Percentiles rank a stretch among this genome's conserved stretches.
phyloP scores from a whole-genome alignment of 2,888 invertebrate species.

The Zaprionus bogoriensis region DNA sequence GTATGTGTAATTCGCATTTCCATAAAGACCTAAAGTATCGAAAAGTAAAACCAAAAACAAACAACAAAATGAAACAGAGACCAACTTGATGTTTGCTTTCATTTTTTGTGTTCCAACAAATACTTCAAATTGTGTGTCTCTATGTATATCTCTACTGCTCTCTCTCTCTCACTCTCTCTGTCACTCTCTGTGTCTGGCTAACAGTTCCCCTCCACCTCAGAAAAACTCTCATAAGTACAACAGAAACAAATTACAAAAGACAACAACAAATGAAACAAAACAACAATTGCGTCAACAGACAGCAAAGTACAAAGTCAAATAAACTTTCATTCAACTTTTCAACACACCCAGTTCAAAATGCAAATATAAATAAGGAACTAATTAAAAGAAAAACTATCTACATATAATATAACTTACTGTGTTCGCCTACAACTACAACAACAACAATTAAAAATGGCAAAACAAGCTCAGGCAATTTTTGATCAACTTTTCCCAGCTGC shows the following conservation, averaged over 20 bases:
- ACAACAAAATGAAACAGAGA: conserved; percentile 11
- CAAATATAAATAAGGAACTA: conserved; percentile 52
- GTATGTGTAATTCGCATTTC: conserved; percentile 61
- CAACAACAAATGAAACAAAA: conserved; percentile 39
- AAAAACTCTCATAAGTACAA: conserved; percentile 32
- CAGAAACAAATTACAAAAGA: conserved; percentile 45
- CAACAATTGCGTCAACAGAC: conserved; percentile 48
- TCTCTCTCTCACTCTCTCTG: conserved; percentile 6
- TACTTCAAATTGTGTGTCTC: conserved; percentile 25
- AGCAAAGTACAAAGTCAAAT: conserved; percentile 43
- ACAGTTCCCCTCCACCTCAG: conserved; percentile 18
- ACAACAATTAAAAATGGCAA: conserved; percentile 22
- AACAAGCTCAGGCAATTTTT: conserved; percentile 29
- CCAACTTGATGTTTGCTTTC: conserved; percentile 32
- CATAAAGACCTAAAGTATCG: conserved; percentile 24
- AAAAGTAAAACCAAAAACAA: neutral
- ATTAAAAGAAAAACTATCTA: conserved; percentile 21
- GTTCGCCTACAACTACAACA: neutral
- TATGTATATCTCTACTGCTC: conserved; percentile 13
- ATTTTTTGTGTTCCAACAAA: conserved; percentile 10
- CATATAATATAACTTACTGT: conserved; percentile 12
- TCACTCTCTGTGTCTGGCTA: conserved; percentile 9
- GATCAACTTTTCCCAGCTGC: conserved; percentile 30
- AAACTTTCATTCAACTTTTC: conserved; percentile 50
- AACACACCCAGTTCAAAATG: conserved; percentile 83